Base-by-base conservation (phyloP, 2,888 invertebrate species). In the Ryuthela nishihirai region DNA sequence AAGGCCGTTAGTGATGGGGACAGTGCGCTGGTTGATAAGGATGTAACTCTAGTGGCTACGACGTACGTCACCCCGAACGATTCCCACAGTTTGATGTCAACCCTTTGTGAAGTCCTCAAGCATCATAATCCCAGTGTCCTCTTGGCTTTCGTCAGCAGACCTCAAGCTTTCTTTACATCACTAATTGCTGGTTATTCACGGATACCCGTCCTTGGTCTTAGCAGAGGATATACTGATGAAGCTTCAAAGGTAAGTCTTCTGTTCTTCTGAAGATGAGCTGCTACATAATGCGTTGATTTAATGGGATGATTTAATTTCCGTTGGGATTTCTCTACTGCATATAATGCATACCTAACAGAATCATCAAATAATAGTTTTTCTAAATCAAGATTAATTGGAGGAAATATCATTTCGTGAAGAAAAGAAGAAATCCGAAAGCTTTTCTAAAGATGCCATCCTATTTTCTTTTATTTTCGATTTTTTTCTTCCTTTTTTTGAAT, bases 1-100 rank as follows among this genome's bases (percentile, higher is more conserved):
- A 48, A 49, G 25, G 55, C 55, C 34, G 49, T 44, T 29, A 49
- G 49, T 17, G 55, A 55, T 15, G 49, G 48, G 17, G 55, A 55
- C 44, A 44, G 40, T 25, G 44, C n/a, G 17, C 40, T 55, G 24
- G 47, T 54, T 12, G 54, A 54, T 29, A 43, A 38, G 21, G 55
- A 55, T 25, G 44, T 55, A 34, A 55, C 44, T 36, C 44, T 55
- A 49, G 24, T 44, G 39, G 55, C 55, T 34, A 49, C 55, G 24
- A 40, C 55, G 4, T 44, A 49, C 32, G 29, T 35, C 44, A 32
- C 39, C 25, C 46, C 54, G 18, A 24, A 24, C 15, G 29, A 21
- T 5, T 7, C 42, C 17, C 36, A 54, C 15, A 7, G 15, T 24
- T 44, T 49, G 26, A 38, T 55, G 17, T 38, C 25, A 17, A 26